Evolutionary conservation across 2,113 vertebrate genomes (phyloP).

Genomic region (Zonotrichia leucophrys): DNA sequence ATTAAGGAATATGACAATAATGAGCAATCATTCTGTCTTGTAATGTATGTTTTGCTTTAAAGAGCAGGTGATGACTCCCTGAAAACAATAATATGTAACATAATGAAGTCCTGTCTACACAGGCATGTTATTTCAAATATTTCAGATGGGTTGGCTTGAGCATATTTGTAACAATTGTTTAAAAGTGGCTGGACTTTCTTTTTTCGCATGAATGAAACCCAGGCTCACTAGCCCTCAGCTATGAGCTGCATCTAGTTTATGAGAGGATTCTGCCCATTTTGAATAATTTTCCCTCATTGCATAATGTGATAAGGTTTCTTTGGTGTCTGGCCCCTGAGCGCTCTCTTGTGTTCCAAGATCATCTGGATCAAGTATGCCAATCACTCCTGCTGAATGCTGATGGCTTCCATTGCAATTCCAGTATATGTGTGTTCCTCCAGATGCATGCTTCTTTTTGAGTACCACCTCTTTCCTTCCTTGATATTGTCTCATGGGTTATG

Average conservation of each 20-base stretch:
- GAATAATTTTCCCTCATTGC: not conserved
- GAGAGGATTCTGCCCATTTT: not conserved
- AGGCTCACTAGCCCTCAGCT: not conserved
- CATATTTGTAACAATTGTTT: not conserved
- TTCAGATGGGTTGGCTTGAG: not conserved
- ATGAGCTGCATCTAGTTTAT: not conserved
- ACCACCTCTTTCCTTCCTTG: not conserved
- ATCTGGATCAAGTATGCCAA: not conserved
- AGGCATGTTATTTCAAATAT: not conserved
- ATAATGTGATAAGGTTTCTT: not conserved
- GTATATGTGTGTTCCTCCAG: not conserved
- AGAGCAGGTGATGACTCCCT: not conserved
- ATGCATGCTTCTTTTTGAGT: not conserved
- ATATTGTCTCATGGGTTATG: not conserved
- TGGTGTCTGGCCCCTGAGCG: not conserved
- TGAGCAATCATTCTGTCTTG: slow-evolving; percentile 29
- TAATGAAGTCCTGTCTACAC: not conserved
- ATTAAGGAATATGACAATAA: slow-evolving; percentile 27
- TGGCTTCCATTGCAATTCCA: not conserved
- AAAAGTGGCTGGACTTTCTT: not conserved
- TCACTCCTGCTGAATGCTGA: not conserved
- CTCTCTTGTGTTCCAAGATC: not conserved
- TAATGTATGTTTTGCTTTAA: slow-evolving; percentile 27
- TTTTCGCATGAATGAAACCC: not conserved
- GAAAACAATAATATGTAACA: slow-evolving; percentile 11